Base-by-base conservation (phyloP, 53 echinoderm and acorn worm genomes). In the Stichopus horrens region DNA sequence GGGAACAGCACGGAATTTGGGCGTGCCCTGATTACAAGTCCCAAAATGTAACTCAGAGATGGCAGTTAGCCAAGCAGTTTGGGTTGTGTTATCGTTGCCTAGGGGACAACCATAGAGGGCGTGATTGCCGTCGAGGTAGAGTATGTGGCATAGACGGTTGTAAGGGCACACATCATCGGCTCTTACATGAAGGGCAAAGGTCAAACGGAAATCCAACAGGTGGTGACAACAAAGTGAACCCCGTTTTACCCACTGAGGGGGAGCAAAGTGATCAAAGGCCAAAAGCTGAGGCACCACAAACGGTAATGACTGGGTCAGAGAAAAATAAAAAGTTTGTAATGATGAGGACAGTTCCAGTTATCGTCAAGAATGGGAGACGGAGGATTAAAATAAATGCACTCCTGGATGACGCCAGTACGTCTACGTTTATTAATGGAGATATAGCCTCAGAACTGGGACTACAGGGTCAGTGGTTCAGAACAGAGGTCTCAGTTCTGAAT, bases 401-500 rank as follows among this genome's bases (percentile, higher is more conserved):
- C n/a, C n/a, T n/a, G n/a, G n/a, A n/a, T n/a, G n/a, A n/a, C n/a
- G n/a, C n/a, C n/a, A n/a, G n/a, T n/a, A n/a, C n/a, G n/a, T n/a
- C n/a, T n/a, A n/a, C n/a, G n/a, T n/a, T n/a, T n/a, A n/a, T n/a
- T n/a, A n/a, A n/a, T n/a, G n/a, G n/a, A n/a, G n/a, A n/a, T n/a
- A n/a, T n/a, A n/a, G n/a, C n/a, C n/a, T n/a, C n/a, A n/a, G n/a
- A n/a, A n/a, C n/a, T n/a, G n/a, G n/a, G n/a, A n/a, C n/a, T n/a
- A n/a, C n/a, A n/a, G n/a, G n/a, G n/a, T n/a, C n/a, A n/a, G n/a
- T n/a, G n/a, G n/a, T n/a, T n/a, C n/a, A n/a, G n/a, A n/a, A n/a
- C n/a, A n/a, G n/a, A n/a, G n/a, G n/a, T n/a, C 53, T 73, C n/a
- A 74, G 87, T 87, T 55, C 6, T 87, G 6, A 87, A 87, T 75